phyloP scores from a whole-genome alignment of 2,113 vertebrate species.

The Sturnus vulgaris region DNA sequence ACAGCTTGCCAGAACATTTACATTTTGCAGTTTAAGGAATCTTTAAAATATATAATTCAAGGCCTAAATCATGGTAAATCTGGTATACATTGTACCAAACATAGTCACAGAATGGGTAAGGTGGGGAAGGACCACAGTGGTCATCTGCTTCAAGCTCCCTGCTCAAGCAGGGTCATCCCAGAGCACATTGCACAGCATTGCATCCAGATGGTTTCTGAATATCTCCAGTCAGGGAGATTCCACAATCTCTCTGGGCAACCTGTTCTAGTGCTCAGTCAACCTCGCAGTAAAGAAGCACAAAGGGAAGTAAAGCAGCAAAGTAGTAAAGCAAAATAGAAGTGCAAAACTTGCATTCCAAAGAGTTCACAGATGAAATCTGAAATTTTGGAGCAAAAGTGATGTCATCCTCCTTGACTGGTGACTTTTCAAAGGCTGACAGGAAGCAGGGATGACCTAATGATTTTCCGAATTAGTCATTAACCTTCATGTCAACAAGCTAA shows the following conservation, averaged over 20 bases:
- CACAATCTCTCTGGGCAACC: neutral
- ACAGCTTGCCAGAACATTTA: neutral
- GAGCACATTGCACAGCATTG: neutral
- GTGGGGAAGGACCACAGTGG: neutral
- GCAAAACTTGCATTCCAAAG: neutral
- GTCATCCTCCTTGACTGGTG: neutral
- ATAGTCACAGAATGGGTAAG: neutral
- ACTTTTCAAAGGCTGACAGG: neutral
- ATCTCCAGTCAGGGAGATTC: neutral
- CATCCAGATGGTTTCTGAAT: neutral
- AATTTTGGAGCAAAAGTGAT: neutral
- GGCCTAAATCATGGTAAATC: fast-evolving
- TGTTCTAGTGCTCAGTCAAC: neutral
- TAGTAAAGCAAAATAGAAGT: neutral
- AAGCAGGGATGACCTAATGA: slow-evolving; percentile 13
- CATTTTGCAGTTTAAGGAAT: neutral
- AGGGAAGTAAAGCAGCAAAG: neutral
- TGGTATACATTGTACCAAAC: neutral
- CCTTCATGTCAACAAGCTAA: neutral
- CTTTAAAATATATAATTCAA: neutral
- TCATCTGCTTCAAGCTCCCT: neutral
- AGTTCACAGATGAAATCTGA: neutral
- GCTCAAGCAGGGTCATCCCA: neutral
- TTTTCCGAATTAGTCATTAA: slow-evolving; percentile 13
- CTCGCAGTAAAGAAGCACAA: neutral